These are phyloP conservation scores for Eulemur macaco DNA, from an alignment of 2,113 vertebrate genomes.

Conservation along the genomic window DNA sequence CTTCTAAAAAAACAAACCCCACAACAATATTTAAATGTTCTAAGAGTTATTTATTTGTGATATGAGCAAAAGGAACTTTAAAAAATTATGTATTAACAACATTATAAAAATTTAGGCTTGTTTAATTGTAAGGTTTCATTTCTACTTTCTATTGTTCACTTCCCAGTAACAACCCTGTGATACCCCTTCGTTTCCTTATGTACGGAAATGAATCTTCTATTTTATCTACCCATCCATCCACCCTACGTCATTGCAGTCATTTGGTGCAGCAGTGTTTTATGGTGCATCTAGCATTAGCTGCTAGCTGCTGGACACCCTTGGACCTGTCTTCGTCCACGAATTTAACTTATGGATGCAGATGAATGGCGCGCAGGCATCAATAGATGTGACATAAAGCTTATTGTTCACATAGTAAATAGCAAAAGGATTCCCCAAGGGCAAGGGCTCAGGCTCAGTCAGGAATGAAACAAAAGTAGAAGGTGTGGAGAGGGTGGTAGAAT, in stretches of 20 bases:
- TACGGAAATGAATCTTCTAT: neutral
- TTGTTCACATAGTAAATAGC: neutral
- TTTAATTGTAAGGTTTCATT: neutral
- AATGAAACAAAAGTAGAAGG: neutral
- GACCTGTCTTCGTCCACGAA: neutral
- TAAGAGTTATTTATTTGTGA: neutral
- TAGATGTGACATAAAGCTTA: neutral
- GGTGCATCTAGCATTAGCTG: neutral
- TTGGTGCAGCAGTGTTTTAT: neutral
- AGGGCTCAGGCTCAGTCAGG: neutral
- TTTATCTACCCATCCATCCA: no score
- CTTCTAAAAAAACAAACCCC: neutral
- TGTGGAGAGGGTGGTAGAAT: fast-evolving
- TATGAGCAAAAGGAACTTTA: neutral
- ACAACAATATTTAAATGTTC: neutral
- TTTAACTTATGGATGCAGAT: neutral
- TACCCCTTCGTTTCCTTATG: neutral
- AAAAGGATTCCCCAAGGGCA: neutral
- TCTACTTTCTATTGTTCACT: neutral
- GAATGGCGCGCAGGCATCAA: neutral
- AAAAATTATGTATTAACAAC: neutral
- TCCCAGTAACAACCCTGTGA: neutral
- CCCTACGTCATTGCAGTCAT: neutral
- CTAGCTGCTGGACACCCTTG: neutral
- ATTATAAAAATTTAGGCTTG: neutral